Conservation (phyloP, 2,888 invertebrate species). For the Nephrotoma flavescens region DNA sequence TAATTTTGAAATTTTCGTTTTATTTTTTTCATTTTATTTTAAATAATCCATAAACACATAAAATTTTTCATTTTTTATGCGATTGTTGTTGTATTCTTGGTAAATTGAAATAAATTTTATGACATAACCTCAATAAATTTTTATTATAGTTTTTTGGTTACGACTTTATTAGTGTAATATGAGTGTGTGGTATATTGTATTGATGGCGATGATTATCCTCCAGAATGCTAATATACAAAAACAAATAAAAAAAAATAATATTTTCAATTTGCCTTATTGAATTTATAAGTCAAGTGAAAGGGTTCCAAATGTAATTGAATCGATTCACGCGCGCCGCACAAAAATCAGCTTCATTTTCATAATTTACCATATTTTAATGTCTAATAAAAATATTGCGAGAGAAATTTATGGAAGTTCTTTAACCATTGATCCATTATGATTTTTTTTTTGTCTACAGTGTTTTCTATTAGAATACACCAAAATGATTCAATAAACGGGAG, state of each 20-base stretch:
- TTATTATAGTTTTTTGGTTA: background rate
- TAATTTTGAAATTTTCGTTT: background rate
- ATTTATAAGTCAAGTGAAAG: background rate
- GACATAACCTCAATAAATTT: background rate
- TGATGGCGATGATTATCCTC: background rate
- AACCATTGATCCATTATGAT: background rate
- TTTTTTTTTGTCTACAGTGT: background rate
- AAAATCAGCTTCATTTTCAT: background rate
- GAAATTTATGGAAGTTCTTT: background rate
- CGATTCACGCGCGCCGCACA: background rate
- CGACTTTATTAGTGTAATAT: background rate
- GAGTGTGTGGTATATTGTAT: background rate
- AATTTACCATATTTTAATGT: background rate
- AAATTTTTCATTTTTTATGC: background rate
- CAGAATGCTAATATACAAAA: background rate
- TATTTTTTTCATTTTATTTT: background rate
- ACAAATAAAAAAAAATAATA: background rate
- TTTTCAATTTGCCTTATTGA: background rate
- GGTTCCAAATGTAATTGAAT: background rate
- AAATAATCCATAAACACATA: background rate
- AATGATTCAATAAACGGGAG: background rate
- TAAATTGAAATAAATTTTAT: background rate
- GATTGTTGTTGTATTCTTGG: background rate
- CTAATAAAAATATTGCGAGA: background rate
- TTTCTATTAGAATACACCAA: background rate